Percentiles rank a stretch among this genome's conserved stretches.
These are phyloP conservation scores for Myotis daubentonii DNA, from an alignment of 2,797 vertebrate genomes.

Conservation along the genomic window DNA sequence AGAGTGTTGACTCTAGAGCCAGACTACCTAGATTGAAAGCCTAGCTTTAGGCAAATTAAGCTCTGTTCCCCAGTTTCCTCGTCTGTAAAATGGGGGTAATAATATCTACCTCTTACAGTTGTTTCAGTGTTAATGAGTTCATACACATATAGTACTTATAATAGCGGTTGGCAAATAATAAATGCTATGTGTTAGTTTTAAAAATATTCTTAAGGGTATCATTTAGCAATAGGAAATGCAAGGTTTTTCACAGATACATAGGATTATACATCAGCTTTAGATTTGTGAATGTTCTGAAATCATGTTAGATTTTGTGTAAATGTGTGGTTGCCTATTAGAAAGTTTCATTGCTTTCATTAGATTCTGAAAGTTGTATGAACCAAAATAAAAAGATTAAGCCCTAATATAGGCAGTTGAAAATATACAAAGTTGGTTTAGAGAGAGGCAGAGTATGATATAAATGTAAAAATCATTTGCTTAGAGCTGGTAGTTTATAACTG, in stretches of 20 bases:
- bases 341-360: not conserved
- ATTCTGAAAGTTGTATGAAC: not conserved
- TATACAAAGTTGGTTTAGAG: not conserved
- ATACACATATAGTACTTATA: not conserved
- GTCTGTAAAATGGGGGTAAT: not conserved
- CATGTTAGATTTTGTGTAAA: conserved; percentile 13
- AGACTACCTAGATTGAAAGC: not conserved
- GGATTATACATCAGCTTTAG: not conserved
- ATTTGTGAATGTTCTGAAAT: not conserved
- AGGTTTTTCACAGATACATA: conserved; percentile 25
- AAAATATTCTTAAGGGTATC: not conserved
- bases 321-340: not conserved
- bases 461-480: conserved; percentile 31
- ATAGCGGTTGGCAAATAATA: not conserved
- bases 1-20: not conserved
- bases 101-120: not conserved
- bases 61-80: not conserved
- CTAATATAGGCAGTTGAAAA: not conserved
- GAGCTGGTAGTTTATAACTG: not conserved
- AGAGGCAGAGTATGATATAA: not conserved
- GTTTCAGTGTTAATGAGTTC: conserved; percentile 8
- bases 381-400: conserved; percentile 5
- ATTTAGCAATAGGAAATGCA: conserved; percentile 25
- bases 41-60: not conserved
- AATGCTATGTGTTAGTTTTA: conserved; percentile 8